phyloP scores from a whole-genome alignment of 2,113 vertebrate species.

The Noctilio leporinus region DNA sequence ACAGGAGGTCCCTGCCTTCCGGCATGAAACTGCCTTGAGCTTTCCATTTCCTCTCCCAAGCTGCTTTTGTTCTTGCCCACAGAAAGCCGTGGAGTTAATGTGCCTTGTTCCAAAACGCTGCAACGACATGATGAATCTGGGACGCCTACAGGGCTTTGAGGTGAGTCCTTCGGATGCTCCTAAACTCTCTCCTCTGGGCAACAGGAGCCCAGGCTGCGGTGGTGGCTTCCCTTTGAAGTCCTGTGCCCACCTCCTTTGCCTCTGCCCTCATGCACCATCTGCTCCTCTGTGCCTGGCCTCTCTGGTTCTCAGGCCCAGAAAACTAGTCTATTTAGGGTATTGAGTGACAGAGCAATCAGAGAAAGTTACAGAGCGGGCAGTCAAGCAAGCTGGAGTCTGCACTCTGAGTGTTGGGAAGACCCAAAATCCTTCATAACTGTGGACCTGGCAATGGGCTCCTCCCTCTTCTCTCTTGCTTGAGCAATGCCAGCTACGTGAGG shows the following conservation, averaged over 20 bases:
- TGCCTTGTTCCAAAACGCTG: constrained; percentile 99
- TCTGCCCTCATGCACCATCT: neutral
- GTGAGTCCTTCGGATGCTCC: constrained; percentile 71
- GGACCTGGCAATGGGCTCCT: neutral
- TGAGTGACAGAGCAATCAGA: neutral
- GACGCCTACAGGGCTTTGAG: constrained; percentile 97
- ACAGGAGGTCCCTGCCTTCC: neutral
- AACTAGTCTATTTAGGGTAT: neutral
- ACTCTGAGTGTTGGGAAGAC: neutral
- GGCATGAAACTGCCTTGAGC: neutral
- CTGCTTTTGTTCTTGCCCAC: neutral
- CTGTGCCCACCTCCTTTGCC: too few species aligned
- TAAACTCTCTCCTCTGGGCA: constrained; percentile 76
- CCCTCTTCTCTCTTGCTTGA: neutral
- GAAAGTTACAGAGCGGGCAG: neutral
- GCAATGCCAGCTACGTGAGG: neutral
- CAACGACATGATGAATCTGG: constrained; percentile 99
- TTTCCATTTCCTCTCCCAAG: neutral
- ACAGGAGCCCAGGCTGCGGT: constrained; percentile 71
- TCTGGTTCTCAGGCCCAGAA: neutral
- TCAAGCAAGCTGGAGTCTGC: neutral
- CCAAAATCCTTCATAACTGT: neutral
- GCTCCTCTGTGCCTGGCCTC: rapidly evolving
- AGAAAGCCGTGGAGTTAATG: constrained; percentile 87
- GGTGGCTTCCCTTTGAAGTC: neutral